Evolutionary conservation across 2,888 invertebrate genomes (phyloP).

Genomic region (Bombylius major): DNA sequence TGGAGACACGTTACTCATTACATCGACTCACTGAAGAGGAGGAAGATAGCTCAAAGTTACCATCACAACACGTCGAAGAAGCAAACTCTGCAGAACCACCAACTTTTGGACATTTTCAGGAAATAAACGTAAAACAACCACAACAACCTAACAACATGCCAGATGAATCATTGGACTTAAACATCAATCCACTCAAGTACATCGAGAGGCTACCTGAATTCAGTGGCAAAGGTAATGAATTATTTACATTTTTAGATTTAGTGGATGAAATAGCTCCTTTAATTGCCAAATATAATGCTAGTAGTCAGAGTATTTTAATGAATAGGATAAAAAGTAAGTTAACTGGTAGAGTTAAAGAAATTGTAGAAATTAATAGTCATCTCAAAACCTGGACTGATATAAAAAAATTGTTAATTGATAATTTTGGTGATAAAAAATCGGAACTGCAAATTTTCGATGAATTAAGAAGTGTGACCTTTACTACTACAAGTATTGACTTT

Average conservation of each 20-base stretch:
- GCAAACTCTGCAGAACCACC: too few species aligned
- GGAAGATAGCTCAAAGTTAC: too few species aligned
- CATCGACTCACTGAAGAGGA: too few species aligned
- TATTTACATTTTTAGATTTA: background rate
- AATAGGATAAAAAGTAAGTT: constrained; percentile 2
- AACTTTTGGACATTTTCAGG: too few species aligned
- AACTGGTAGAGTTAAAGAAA: background rate
- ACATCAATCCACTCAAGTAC: background rate
- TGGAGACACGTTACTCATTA: too few species aligned
- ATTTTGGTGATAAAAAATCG: background rate
- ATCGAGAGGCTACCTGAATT: background rate
- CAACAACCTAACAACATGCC: too few species aligned
- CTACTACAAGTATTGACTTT: background rate
- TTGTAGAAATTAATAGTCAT: background rate
- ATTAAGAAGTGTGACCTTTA: background rate
- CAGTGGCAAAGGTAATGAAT: background rate
- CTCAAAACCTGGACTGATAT: background rate
- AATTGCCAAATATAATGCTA: background rate
- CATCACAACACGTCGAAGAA: too few species aligned
- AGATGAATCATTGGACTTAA: too few species aligned
- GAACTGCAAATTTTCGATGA: background rate
- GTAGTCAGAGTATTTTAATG: background rate
- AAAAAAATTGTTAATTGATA: background rate
- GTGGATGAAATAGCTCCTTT: background rate
- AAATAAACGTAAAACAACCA: too few species aligned